These are phyloP conservation scores for Platygyra sinensis DNA, from an alignment of 64 coral and sea anemone genomes.

Conservation along the genomic window DNA sequence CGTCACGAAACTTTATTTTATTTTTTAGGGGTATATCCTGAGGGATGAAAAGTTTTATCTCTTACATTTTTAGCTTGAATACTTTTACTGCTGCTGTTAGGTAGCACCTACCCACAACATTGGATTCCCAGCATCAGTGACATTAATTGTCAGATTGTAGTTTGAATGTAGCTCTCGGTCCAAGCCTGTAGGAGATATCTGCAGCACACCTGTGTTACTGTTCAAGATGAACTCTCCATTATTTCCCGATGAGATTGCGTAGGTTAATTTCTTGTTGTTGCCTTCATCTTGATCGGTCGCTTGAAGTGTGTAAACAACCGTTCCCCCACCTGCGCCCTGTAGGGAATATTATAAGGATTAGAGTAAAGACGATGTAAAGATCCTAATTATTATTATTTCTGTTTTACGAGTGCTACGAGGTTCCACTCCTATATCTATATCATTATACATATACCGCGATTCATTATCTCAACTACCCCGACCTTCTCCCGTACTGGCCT, in stretches of 20 bases:
- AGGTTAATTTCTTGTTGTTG: conserved; percentile 56
- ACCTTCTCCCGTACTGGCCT: no score
- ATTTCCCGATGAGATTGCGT: conserved; percentile 54
- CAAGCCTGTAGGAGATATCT: conserved; percentile 80
- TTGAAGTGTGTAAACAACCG: conserved; percentile 41
- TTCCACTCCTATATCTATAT: no score
- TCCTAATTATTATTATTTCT: no score
- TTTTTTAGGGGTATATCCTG: no score
- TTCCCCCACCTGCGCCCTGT: conserved; percentile 76
- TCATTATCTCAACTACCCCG: no score
- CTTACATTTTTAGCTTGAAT: no score
- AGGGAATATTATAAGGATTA: not conserved
- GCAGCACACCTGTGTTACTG: conserved; percentile 66
- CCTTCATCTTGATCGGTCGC: conserved; percentile 69
- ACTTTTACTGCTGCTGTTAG: no score
- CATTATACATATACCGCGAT: no score
- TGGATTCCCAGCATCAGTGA: conserved; percentile 70
- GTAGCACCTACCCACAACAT: conserved; percentile 41
- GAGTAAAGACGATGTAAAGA: not conserved
- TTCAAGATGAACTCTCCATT: conserved; percentile 78
- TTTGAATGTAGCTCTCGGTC: conserved; percentile 72
- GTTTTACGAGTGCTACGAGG: no score
- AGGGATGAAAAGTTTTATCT: no score
- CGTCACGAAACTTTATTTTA: no score
- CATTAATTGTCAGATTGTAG: conserved; percentile 81